Percentiles rank a stretch among this genome's conserved stretches.
Conservation (phyloP, 2,797 vertebrate species). For the Sebastes trivittatus region DNA sequence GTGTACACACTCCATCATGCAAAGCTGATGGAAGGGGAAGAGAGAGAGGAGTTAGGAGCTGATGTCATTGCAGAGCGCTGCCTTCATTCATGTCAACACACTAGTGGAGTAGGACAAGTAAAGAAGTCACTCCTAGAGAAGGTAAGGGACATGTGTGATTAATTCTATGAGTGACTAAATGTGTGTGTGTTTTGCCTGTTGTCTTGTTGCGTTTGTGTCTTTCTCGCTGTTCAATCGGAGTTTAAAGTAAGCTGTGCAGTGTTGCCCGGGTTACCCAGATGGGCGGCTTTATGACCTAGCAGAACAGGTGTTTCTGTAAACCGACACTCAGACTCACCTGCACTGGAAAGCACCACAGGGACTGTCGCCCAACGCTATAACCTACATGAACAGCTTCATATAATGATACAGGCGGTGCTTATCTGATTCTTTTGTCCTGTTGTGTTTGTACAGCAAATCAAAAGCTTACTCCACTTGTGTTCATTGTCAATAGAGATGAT, state of each 20-base stretch:
- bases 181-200: neutral
- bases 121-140: conserved; percentile 13
- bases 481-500: neutral
- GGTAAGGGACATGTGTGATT: conserved; percentile 47
- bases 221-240: neutral
- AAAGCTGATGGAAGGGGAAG: conserved; percentile 72
- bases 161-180: neutral
- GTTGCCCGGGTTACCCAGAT: conserved; percentile 72
- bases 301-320: conserved; percentile 83
- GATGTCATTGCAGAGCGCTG: conserved; percentile 48
- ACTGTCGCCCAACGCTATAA: neutral
- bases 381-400: neutral
- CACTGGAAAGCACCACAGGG: conserved; percentile 20
- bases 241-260: conserved; percentile 21
- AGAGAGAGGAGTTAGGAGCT: conserved; percentile 34
- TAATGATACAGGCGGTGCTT: neutral
- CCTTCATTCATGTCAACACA: conserved; percentile 20
- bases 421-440: neutral
- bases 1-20: conserved; percentile 75
- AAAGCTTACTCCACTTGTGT: neutral
- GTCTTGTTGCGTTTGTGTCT: neutral
- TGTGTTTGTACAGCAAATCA: neutral
- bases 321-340: conserved; percentile 68
- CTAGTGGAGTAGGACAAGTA: neutral
- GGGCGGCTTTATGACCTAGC: conserved; percentile 51